Conservation (phyloP, 35 echinoderm and acorn worm genomes). For the Apostichopus parvimensis region DNA sequence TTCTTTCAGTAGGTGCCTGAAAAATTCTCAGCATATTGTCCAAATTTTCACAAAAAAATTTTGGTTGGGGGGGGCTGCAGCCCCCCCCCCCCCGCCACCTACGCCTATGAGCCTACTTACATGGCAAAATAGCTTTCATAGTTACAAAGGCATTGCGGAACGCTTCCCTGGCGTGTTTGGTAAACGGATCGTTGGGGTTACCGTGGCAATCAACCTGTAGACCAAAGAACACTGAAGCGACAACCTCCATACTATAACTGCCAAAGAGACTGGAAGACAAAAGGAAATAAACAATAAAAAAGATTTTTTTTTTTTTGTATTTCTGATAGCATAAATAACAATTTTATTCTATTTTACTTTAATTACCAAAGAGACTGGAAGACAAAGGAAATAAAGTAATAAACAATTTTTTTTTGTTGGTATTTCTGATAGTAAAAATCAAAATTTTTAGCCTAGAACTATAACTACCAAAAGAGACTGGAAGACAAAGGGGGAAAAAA, state of each 20-base stretch:
- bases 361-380: neutral
- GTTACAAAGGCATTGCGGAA: neutral
- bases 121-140: neutral
- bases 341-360: neutral
- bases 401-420: neutral
- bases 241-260: constrained; percentile 25
- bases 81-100: too few species aligned
- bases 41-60: too few species aligned
- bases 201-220: constrained; percentile 36
- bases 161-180: neutral
- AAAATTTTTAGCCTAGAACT: neutral
- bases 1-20: too few species aligned
- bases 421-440: neutral
- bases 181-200: constrained; percentile 42
- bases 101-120: neutral
- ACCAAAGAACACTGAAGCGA: constrained; percentile 29
- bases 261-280: constrained; percentile 17
- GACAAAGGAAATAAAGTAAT: neutral
- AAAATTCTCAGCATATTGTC: too few species aligned
- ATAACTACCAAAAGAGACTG: neutral
- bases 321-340: neutral
- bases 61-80: too few species aligned
- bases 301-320: neutral
- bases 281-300: neutral
- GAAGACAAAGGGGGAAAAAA: too few species aligned